Evolutionary conservation across 2,113 vertebrate genomes (phyloP).

Genomic region (Panthera uncia): DNA sequence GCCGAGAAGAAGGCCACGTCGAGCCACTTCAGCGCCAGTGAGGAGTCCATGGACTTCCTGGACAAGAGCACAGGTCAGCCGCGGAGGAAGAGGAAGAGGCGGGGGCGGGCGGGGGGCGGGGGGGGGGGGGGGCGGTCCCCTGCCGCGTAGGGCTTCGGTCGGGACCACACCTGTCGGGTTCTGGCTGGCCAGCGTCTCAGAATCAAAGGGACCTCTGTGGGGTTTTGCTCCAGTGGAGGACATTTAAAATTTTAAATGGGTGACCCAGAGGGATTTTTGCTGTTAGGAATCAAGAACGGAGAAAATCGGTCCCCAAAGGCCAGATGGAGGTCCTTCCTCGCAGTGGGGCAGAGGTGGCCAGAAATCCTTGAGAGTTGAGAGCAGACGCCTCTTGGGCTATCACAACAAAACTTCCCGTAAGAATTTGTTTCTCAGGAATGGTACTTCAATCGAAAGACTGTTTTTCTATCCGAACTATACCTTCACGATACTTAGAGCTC

Average conservation of each 20-base stretch:
- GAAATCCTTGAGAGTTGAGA: background rate
- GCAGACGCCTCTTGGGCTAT: background rate
- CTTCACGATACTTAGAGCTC: background rate
- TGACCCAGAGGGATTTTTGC: background rate
- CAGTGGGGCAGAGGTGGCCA: background rate
- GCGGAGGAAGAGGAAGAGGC: background rate
- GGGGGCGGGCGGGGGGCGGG: too few relatives aligned
- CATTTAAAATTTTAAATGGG: background rate
- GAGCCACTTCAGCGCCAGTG: slow-evolving; percentile 96
- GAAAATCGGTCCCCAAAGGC: background rate
- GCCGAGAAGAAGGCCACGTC: slow-evolving; percentile 92
- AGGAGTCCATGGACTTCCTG: slow-evolving; percentile 98
- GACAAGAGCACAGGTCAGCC: slow-evolving; percentile 90
- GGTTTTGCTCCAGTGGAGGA: background rate
- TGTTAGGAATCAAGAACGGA: background rate
- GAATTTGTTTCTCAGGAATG: background rate
- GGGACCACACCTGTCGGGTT: too few relatives aligned
- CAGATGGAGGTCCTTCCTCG: background rate
- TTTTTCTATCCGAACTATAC: background rate
- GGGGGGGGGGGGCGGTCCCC: too few relatives aligned
- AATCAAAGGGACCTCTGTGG: rapidly evolving
- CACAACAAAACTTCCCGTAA: background rate
- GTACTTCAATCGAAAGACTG: background rate
- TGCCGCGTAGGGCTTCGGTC: rapidly evolving
- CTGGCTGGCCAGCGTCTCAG: rapidly evolving